Percentiles rank a stretch among this genome's conserved stretches.
Conservation (phyloP, 2,797 vertebrate genomes). For the Loriculus beryllinus region DNA sequence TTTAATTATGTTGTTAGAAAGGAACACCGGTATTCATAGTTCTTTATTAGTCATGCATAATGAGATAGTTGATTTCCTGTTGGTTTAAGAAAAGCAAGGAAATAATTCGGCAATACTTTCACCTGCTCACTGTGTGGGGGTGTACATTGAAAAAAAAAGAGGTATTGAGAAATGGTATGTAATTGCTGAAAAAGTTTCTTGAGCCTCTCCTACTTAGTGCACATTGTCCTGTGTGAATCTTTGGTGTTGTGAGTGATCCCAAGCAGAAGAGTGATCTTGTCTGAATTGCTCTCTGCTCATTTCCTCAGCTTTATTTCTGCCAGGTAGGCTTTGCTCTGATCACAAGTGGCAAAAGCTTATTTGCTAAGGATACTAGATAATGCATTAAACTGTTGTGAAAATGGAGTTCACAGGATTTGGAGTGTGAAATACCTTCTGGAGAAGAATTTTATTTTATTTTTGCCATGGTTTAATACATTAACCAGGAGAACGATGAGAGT, state of each 20-base stretch:
- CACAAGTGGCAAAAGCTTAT: not conserved
- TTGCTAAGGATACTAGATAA: not conserved
- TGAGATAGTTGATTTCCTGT: not conserved
- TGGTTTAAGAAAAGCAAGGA: not conserved
- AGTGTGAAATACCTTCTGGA: not conserved
- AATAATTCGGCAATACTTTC: not conserved
- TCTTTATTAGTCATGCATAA: not conserved
- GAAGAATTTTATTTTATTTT: not conserved
- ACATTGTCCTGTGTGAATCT: not conserved
- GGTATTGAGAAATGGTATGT: not conserved
- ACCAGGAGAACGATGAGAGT: not conserved
- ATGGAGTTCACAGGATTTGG: not conserved
- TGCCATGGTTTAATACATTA: not conserved
- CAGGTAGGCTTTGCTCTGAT: not conserved
- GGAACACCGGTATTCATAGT: not conserved
- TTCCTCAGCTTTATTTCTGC: not conserved
- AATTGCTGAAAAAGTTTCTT: not conserved
- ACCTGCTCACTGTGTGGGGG: not conserved
- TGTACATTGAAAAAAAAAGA: not conserved
- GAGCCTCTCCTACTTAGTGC: not conserved
- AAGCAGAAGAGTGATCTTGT: not conserved
- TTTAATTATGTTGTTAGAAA: not conserved
- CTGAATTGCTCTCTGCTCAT: not conserved
- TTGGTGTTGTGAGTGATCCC: not conserved
- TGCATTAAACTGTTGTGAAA: not conserved